phyloP scores from a whole-genome alignment of 1,140 invertebrate genomes.

The Plectus sambesii region DNA sequence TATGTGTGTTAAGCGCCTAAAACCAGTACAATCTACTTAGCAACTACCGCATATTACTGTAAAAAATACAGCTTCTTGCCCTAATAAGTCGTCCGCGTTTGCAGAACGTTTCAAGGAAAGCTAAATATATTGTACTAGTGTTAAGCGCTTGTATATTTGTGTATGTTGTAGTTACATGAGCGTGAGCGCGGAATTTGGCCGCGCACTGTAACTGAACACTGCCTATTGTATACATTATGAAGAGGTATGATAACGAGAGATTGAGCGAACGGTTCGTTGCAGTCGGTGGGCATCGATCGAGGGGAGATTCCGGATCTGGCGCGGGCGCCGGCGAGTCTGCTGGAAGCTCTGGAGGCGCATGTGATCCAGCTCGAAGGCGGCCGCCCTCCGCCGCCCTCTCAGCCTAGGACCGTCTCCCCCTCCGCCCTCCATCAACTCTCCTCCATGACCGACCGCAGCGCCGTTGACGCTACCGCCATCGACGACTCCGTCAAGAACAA shows the following conservation, averaged over 20 bases:
- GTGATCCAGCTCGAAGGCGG: constrained; percentile 66
- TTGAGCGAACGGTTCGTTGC: constrained; percentile 25
- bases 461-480: no score
- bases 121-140: no score
- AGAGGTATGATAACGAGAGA: constrained; percentile 19
- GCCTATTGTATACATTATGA: constrained; percentile 4
- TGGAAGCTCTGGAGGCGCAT: constrained; percentile 94
- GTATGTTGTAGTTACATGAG: constrained; percentile 38
- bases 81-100: no score
- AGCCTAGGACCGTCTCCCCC: no score
- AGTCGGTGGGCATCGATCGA: constrained; percentile 96
- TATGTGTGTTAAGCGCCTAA: no score
- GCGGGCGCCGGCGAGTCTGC: constrained; percentile 88
- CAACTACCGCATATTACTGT: no score
- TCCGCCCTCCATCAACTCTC: no score
- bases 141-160: constrained; percentile 33
- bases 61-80: no score
- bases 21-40: no score
- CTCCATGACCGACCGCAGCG: no score
- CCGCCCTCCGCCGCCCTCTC: constrained; percentile 28
- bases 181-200: constrained; percentile 24
- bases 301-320: constrained; percentile 97
- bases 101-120: no score
- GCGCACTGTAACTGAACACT: constrained; percentile 5
- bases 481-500: constrained; percentile 37